Base-by-base conservation (phyloP, 2,888 invertebrate species). In the Chalcis sispes region DNA sequence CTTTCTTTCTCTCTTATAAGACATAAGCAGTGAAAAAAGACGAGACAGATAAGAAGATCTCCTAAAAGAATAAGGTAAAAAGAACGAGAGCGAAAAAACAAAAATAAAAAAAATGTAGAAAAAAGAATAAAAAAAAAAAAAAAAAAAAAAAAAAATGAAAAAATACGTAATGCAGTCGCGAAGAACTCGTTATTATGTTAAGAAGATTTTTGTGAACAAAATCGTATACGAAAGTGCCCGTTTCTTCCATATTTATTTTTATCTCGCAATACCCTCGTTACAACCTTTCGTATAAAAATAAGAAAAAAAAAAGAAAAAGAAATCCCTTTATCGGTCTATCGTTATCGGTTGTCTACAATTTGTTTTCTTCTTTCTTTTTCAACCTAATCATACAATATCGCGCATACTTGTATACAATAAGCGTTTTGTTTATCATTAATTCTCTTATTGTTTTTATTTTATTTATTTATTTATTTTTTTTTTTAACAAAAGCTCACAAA, bases 181-280 rank as follows among this genome's bases (percentile, higher is more conserved):
- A 32, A 32, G n/a, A 73, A 64, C 64, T 69, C 69, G 69, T 50
- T 50, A 50, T 36, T 50, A 50, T 36, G 70, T 73, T 76, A 64
- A 77, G 72, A 64, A 72, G 72, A 69, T 76, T 73, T 72, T 77
- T 73, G 73, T 46, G 59, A 40, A 69, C 42, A n/a, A n/a, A n/a
- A n/a, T n/a, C n/a, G n/a, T n/a, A n/a, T n/a, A n/a, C n/a, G 61
- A 3, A 27, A n/a, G n/a, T 27, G 40, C 27, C 10, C 20, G 8
- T 7, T 36, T 18, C 54, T 48, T 42, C 25, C 32, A 29, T 58
- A 58, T 56, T 62, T 61, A 40, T 61, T 54, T 56, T 58, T 52
- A 48, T 46, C 23, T 58, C 32, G 1, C n/a, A 20, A 48, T 54
- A 23, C 18, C 42, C 20, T 18, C 20, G 32, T 42, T 42, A 13